phyloP scores from a whole-genome alignment of 2,888 invertebrate species.

The Epistrophe eligans region DNA sequence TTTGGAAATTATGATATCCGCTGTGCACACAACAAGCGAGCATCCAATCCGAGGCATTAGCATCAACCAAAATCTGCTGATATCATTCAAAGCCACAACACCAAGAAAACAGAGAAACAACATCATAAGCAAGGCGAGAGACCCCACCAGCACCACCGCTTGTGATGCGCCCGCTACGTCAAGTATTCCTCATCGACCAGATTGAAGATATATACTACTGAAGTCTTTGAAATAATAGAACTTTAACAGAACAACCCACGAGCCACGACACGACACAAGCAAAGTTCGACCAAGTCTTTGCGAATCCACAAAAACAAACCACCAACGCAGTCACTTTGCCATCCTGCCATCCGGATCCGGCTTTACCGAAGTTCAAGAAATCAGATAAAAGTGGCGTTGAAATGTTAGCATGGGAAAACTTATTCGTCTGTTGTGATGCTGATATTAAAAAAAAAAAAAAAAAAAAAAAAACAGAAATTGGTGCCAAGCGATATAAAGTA shows the following conservation, averaged over 20 bases:
- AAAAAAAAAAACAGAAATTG: slow-evolving; percentile 21
- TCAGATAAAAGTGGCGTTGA: slow-evolving; percentile 70
- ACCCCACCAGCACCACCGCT: background rate
- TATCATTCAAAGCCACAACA: slow-evolving; percentile 50
- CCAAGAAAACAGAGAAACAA: slow-evolving; percentile 1
- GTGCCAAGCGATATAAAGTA: slow-evolving; percentile 43
- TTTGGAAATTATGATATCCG: slow-evolving; percentile 50
- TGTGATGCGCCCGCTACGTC: background rate
- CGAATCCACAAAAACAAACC: slow-evolving; percentile 29
- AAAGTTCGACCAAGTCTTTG: slow-evolving; percentile 33
- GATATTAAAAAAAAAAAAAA: slow-evolving; percentile 33
- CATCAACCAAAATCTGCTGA: slow-evolving; percentile 55
- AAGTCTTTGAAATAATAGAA: slow-evolving; percentile 52
- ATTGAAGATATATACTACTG: slow-evolving; percentile 15
- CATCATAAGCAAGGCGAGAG: background rate
- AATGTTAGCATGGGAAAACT: slow-evolving; percentile 67
- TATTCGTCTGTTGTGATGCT: slow-evolving; percentile 65
- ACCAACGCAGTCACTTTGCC: slow-evolving; percentile 25
- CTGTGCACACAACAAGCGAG: slow-evolving; percentile 43
- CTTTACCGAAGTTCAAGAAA: slow-evolving; percentile 51
- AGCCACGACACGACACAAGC: slow-evolving; percentile 10
- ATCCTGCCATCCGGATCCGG: slow-evolving; percentile 19
- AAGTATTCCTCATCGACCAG: slow-evolving; percentile 10
- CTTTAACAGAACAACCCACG: slow-evolving; percentile 24
- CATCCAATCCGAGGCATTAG: slow-evolving; percentile 41